Conservation (phyloP, 2,888 invertebrate genomes). For the Phyllotreta cruciferae region DNA sequence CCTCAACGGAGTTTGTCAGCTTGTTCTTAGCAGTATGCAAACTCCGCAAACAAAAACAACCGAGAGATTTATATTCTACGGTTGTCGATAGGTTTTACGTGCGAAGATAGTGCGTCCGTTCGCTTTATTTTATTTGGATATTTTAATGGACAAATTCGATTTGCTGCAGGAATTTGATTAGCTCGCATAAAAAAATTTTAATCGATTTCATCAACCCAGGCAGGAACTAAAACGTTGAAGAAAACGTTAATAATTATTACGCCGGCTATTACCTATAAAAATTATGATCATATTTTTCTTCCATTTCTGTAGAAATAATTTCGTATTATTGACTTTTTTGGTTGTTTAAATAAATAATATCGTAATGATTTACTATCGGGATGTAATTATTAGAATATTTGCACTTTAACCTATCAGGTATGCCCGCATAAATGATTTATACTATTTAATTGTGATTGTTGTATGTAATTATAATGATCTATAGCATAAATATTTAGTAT, state of each 20-base stretch:
- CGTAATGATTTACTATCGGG: neutral
- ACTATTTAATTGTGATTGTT: neutral
- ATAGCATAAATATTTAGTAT: neutral
- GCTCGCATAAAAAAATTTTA: no score
- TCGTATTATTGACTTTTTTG: no score
- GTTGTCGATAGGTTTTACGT: constrained; percentile 8
- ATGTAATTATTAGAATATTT: constrained; percentile 5
- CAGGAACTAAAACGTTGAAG: no score
- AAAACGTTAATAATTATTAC: no score
- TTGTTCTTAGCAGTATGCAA: constrained; percentile 46
- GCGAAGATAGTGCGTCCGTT: neutral
- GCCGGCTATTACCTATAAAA: no score
- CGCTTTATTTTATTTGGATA: no score
- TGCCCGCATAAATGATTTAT: constrained; percentile 9
- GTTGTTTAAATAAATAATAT: neutral
- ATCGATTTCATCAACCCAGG: no score
- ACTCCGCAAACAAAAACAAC: constrained; percentile 41
- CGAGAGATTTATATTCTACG: constrained; percentile 39
- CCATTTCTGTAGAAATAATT: no score
- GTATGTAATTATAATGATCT: constrained; percentile 6
- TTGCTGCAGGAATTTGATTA: no score
- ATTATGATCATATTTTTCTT: no score
- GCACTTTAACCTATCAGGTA: constrained; percentile 9
- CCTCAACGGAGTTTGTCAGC: constrained; percentile 51
- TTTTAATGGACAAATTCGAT: no score